Conservation (phyloP, 2,113 vertebrate species). For the Gavia stellata region DNA sequence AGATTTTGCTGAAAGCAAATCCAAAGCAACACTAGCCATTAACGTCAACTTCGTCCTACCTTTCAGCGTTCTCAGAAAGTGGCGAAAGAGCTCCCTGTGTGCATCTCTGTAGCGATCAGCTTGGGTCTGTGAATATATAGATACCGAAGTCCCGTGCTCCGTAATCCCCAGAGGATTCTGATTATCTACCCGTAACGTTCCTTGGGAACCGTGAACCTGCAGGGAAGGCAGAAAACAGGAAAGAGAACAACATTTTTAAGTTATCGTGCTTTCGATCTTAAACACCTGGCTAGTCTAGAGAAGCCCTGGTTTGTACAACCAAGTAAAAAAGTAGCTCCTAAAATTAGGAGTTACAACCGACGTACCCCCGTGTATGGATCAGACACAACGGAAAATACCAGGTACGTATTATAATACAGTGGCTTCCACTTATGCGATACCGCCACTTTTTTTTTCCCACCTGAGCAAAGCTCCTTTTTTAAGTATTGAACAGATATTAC, state of each 20-base stretch:
- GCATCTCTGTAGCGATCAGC: constrained; percentile 5
- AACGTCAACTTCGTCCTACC: background rate
- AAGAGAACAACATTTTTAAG: background rate
- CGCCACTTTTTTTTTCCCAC: background rate
- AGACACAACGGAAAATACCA: background rate
- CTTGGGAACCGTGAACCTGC: constrained; percentile 16
- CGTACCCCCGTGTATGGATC: fast-evolving
- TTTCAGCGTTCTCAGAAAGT: constrained; percentile 46
- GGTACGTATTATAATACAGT: background rate
- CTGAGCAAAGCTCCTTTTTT: background rate
- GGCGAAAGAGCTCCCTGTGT: constrained; percentile 1
- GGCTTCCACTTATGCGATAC: background rate
- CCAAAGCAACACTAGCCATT: background rate
- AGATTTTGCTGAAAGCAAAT: fast-evolving
- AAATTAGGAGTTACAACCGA: fast-evolving
- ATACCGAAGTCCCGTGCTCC: background rate
- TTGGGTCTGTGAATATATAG: background rate
- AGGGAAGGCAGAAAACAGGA: background rate
- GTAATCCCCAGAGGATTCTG: constrained; percentile 47
- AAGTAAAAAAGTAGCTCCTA: background rate
- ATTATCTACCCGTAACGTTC: constrained; percentile 21
- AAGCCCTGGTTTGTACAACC: background rate
- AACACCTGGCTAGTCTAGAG: background rate
- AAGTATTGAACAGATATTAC: background rate
- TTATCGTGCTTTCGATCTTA: fast-evolving